These are phyloP conservation scores for Drosophila nasuta DNA, from an alignment of 1,140 invertebrate species.

Conservation along the genomic window DNA sequence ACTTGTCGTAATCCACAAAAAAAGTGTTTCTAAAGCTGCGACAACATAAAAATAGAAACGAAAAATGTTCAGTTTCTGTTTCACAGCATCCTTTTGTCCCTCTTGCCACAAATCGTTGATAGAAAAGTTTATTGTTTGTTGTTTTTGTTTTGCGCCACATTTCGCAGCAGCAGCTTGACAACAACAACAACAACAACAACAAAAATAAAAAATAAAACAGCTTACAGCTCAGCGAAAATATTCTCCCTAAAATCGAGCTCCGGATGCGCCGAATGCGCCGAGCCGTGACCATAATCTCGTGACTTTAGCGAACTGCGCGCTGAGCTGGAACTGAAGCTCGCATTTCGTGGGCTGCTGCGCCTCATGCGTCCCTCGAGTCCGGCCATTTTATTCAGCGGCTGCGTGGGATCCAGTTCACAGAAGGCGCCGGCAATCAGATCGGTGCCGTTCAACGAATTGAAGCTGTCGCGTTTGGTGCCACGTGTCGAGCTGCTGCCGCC, in stretches of 20 bases:
- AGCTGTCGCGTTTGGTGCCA: slow-evolving; percentile 75
- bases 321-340: slow-evolving; percentile 76
- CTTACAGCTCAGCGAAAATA: slow-evolving; percentile 81
- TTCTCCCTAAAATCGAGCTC: slow-evolving; percentile 84
- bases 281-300: slow-evolving; percentile 74
- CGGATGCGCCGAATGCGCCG: slow-evolving; percentile 77
- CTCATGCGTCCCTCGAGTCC: slow-evolving; percentile 80
- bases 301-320: slow-evolving; percentile 82
- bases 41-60: slow-evolving; percentile 4
- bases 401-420: slow-evolving; percentile 80
- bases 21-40: slow-evolving; percentile 19
- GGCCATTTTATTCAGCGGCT: slow-evolving; percentile 81
- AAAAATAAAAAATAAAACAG: neutral
- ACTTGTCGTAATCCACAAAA: slow-evolving; percentile 11
- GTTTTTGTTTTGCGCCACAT: neutral
- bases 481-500: slow-evolving; percentile 36
- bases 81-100: neutral
- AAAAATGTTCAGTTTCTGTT: neutral
- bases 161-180: slow-evolving; percentile 4
- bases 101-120: slow-evolving; percentile 4
- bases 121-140: slow-evolving; percentile 15
- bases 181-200: neutral
- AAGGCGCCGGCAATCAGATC: slow-evolving; percentile 82
- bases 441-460: slow-evolving; percentile 78
- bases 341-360: slow-evolving; percentile 70